A percentile compares a stretch with the other conserved stretches of the same genome.
Evolutionary conservation across 2,888 invertebrate species (phyloP).

Genomic region (Tipula confusa): DNA sequence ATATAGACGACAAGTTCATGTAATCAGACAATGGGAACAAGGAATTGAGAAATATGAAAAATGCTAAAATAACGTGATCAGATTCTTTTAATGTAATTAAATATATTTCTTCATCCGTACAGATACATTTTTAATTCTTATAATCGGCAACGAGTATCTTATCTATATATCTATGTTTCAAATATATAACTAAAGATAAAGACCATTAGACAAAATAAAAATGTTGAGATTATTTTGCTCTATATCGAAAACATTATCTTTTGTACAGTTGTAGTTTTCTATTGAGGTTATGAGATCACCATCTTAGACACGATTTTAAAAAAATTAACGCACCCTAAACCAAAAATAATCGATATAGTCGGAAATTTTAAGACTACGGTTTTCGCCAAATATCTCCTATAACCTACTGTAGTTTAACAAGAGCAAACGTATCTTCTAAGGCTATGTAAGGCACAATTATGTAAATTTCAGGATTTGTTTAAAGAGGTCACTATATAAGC

Average conservation of each 20-base stretch:
- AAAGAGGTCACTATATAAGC: no score
- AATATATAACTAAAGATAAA: no score
- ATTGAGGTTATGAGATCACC: not conserved
- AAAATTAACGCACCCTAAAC: no score
- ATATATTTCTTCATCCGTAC: not conserved
- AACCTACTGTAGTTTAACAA: no score
- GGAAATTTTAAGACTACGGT: no score
- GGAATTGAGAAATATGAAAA: not conserved
- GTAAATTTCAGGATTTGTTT: no score
- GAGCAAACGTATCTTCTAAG: no score
- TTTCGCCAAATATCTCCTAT: no score
- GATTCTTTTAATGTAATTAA: slow-evolving; percentile 4
- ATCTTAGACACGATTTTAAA: not conserved
- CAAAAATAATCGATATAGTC: no score
- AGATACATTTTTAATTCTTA: not conserved
- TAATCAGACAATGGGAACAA: not conserved
- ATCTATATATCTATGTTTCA: not conserved
- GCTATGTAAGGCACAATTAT: no score
- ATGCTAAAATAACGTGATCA: slow-evolving; percentile 16
- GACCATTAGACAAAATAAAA: not conserved
- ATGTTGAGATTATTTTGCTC: not conserved
- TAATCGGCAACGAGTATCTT: not conserved
- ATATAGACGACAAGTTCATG: not conserved
- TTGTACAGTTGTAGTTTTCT: not conserved
- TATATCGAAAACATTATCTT: no score